Conservation (phyloP, 1,140 invertebrate species). For the Daktulosphaira vitifoliae region DNA sequence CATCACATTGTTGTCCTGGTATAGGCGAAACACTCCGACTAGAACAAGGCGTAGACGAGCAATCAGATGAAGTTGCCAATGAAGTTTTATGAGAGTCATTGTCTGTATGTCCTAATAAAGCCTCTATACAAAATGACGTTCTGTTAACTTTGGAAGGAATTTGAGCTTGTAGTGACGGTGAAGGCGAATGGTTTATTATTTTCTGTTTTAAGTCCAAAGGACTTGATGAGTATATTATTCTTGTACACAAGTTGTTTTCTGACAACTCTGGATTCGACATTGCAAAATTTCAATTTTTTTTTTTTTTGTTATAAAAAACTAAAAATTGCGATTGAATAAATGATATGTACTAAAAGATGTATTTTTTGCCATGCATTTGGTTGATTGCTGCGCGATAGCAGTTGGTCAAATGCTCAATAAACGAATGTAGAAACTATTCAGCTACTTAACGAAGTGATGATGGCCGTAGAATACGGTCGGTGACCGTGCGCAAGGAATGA, state of each 20-base stretch:
- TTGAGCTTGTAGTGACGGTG: no score
- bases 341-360: no score
- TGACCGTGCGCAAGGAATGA: neutral
- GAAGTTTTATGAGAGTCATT: slow-evolving; percentile 31
- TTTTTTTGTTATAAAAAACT: no score
- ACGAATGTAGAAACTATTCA: neutral
- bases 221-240: neutral
- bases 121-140: slow-evolving; percentile 60
- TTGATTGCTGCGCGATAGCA: neutral
- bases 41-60: slow-evolving; percentile 44
- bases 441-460: neutral
- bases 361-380: slow-evolving; percentile 9
- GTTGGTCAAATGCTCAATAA: no score
- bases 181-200: neutral
- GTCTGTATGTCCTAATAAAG: slow-evolving; percentile 46
- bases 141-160: slow-evolving; percentile 41
- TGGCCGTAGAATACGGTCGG: neutral
- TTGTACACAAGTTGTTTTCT: neutral
- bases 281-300: no score
- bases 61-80: slow-evolving; percentile 43
- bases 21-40: slow-evolving; percentile 21
- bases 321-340: no score
- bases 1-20: slow-evolving; percentile 38
- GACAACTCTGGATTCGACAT: neutral
- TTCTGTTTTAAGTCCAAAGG: slow-evolving; percentile 7